These are phyloP conservation scores for Eupeodes corollae DNA, from an alignment of 1,140 invertebrate genomes.

Conservation along the genomic window DNA sequence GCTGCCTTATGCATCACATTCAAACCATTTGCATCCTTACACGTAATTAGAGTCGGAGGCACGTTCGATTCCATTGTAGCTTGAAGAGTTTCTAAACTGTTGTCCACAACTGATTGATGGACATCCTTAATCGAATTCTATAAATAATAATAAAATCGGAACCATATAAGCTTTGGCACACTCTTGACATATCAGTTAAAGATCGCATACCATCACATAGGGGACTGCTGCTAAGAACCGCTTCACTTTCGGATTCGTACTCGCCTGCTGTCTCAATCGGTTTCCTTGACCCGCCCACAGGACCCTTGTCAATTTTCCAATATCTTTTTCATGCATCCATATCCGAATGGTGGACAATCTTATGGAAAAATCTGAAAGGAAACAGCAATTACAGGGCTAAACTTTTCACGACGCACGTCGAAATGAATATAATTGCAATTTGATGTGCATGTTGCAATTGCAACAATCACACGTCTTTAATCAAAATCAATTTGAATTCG, in stretches of 20 bases:
- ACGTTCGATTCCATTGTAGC: constrained; percentile 55
- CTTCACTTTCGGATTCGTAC: constrained; percentile 65
- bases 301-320: constrained; percentile 68
- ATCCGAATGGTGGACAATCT: constrained; percentile 79
- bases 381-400: constrained; percentile 2
- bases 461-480: background rate
- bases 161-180: no score
- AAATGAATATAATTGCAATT: no score
- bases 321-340: constrained; percentile 83
- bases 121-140: constrained; percentile 73
- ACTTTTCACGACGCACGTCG: background rate
- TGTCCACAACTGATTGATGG: constrained; percentile 62
- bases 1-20: constrained; percentile 74
- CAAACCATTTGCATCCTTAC: constrained; percentile 68
- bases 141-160: background rate
- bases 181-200: background rate
- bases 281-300: constrained; percentile 79
- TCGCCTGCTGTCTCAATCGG: constrained; percentile 67
- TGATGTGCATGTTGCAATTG: no score
- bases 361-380: constrained; percentile 49
- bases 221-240: constrained; percentile 76
- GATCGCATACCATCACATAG: constrained; percentile 62
- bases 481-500: background rate
- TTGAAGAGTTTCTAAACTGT: constrained; percentile 61
- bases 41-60: constrained; percentile 57